phyloP scores from a whole-genome alignment of 2,888 invertebrate genomes.

The Diplazon laetatorius region DNA sequence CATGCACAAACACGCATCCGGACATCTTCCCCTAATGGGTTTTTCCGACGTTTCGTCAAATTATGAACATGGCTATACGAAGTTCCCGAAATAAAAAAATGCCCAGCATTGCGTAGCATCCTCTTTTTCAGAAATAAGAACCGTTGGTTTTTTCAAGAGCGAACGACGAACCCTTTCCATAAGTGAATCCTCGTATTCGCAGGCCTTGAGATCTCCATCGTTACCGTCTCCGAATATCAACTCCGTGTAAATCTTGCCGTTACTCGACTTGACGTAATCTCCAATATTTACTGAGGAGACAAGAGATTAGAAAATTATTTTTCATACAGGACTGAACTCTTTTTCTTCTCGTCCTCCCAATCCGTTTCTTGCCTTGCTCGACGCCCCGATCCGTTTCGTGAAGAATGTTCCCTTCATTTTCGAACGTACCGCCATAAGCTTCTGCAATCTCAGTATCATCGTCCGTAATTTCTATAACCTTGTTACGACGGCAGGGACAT shows the following conservation, averaged over 20 bases:
- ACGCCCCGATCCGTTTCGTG: conserved; percentile 2
- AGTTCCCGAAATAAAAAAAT: too few species aligned
- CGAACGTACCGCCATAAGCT: conserved; percentile 19
- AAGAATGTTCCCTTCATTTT: conserved; percentile 16
- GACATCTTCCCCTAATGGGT: too few species aligned
- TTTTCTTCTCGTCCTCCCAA: not conserved
- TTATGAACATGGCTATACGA: too few species aligned
- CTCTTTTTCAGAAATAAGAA: not conserved
- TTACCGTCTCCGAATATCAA: conserved; percentile 67
- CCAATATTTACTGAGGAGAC: not conserved
- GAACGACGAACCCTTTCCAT: conserved; percentile 62
- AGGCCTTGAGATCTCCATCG: conserved; percentile 61
- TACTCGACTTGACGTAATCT: not conserved
- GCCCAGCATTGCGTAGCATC: too few species aligned
- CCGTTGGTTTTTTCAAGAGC: not conserved
- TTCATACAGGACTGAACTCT: not conserved
- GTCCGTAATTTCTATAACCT: not conserved
- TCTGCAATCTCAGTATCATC: not conserved
- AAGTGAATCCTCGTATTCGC: conserved; percentile 65
- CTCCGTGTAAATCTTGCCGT: conserved; percentile 35
- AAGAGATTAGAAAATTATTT: not conserved
- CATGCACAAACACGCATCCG: too few species aligned
- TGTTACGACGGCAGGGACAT: not conserved
- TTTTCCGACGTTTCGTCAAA: too few species aligned
- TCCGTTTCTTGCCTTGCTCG: conserved; percentile 23